phyloP scores from a whole-genome alignment of 2,888 invertebrate species.

The Cryptus armator region DNA sequence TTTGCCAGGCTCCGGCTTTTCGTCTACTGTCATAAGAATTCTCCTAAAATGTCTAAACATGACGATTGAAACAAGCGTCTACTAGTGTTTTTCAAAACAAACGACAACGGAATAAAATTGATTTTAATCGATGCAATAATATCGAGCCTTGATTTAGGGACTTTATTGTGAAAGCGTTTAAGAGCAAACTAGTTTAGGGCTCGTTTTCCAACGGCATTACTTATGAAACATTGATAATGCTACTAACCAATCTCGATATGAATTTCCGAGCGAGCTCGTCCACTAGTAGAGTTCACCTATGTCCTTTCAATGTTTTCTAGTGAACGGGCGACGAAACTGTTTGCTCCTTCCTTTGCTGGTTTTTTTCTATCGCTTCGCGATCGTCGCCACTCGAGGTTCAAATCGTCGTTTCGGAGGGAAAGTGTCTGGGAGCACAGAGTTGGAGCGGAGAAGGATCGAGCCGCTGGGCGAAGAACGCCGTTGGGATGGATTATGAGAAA shows the following conservation, averaged over 20 bases:
- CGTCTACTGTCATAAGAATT: neutral
- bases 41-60: neutral
- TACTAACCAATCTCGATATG: neutral
- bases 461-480: constrained; percentile 44
- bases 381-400: constrained; percentile 45
- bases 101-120: neutral
- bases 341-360: constrained; percentile 17
- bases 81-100: neutral
- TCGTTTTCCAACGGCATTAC: too few relatives aligned
- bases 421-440: constrained; percentile 19
- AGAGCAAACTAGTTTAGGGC: too few relatives aligned
- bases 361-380: constrained; percentile 38
- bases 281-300: neutral
- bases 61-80: neutral
- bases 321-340: neutral
- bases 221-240: neutral
- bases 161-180: too few relatives aligned
- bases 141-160: neutral
- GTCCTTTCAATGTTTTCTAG: constrained; percentile 6
- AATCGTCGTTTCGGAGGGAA: constrained; percentile 39
- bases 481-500: constrained; percentile 67
- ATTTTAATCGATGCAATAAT: neutral
- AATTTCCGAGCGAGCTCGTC: neutral
- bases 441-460: constrained; percentile 18
- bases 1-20: neutral